Conservation (phyloP, 2,888 invertebrate genomes). For the Mythimna lalbum region DNA sequence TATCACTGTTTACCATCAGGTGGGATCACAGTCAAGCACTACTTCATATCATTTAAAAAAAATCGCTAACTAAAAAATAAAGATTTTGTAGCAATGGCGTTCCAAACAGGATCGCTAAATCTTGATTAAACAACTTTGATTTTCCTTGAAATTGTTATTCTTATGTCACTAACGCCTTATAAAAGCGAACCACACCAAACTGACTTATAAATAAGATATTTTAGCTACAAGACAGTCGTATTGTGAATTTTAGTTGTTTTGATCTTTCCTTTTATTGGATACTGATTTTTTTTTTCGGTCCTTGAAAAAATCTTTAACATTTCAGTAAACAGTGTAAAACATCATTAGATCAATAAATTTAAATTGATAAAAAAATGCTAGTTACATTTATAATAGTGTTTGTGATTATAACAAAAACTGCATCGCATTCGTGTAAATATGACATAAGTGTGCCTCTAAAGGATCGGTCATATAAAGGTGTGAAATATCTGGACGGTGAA, state of each 20-base stretch:
- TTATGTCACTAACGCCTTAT: neutral
- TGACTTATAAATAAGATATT: neutral
- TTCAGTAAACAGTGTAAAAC: constrained; percentile 18
- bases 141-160: neutral
- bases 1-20: no score
- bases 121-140: neutral
- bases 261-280: neutral
- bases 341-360: neutral
- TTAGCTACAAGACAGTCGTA: neutral
- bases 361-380: constrained; percentile 18
- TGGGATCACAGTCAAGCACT: no score
- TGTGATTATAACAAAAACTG: constrained; percentile 33
- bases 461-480: constrained; percentile 58
- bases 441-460: constrained; percentile 37
- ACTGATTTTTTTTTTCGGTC: neutral
- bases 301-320: neutral
- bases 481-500: constrained; percentile 69
- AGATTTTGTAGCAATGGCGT: neutral
- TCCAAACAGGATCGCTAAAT: neutral
- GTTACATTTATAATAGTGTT: constrained; percentile 32
- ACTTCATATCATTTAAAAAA: no score
- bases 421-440: constrained; percentile 48
- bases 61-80: neutral
- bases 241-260: neutral
- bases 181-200: neutral